Base-by-base conservation (phyloP, 1,140 invertebrate genomes). In the Bombus turneri region DNA sequence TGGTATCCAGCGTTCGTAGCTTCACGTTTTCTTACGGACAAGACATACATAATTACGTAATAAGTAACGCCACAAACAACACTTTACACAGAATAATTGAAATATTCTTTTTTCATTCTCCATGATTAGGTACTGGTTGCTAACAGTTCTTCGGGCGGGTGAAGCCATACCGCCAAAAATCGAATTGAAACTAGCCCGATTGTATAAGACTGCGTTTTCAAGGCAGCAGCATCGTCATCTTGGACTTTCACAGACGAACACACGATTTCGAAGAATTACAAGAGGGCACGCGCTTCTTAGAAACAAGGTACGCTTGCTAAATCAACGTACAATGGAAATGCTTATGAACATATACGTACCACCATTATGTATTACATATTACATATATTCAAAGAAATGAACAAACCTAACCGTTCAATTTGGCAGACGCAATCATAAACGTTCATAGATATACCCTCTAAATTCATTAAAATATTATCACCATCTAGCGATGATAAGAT, bases 111-210 rank as follows among this genome's bases (percentile, higher is more conserved):
- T 53, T 2, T 64, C 59, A 25, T 39, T 12, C 25, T 31, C 43
- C 41, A 10, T 18, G 25, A 78, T 47, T 47, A 95, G 97, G 41
- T 98, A 98, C 93, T 98, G 98, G 98, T 92, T 98, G 57, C 92
- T 98, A 3, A 98, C 98, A 6, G 97, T 98, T 47, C 95, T 98
- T 68, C 92, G 96, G 89, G 92, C 96, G 53, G 93, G 93, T 5
- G 92, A 93, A 83, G 89, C 73, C 3, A 90, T 94, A 39, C 94
- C 93, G 39, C 89, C 92, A 3, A 94, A 95, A 77, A 92, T 96
- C 15, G 95, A 96, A 87, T 85, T 95, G 37, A 92, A 95, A 72
- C 89, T 96, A 79, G 95, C 95, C 9, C 91, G 93, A 66, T 91
- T 96, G 31, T 96, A 96, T 89, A 92, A 92, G 69, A 93, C 94